Evolutionary conservation across 2,888 invertebrate species (phyloP).

Genomic region (Busseola fusca): DNA sequence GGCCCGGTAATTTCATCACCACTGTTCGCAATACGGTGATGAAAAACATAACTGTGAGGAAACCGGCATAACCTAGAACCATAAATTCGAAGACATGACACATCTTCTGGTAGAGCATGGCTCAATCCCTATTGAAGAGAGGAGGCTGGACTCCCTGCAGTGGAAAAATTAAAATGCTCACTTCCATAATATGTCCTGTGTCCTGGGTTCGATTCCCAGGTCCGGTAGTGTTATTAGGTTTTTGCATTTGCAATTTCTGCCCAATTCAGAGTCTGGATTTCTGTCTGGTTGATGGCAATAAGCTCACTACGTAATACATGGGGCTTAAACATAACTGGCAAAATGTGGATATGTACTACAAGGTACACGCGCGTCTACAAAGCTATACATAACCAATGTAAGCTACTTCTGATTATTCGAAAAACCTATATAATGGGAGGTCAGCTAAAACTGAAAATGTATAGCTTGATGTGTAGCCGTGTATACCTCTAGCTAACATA

Average conservation of each 20-base stretch:
- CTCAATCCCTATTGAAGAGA: background rate
- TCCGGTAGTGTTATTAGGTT: background rate
- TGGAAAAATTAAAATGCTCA: background rate
- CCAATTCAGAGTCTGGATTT: background rate
- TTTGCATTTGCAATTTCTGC: background rate
- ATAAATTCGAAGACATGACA: too few species aligned
- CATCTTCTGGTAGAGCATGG: background rate
- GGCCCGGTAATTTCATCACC: too few species aligned
- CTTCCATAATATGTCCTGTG: too few species aligned
- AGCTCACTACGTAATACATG: background rate
- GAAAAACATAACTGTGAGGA: too few species aligned
- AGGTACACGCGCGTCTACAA: too few species aligned
- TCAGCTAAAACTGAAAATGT: too few species aligned
- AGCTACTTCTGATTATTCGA: too few species aligned
- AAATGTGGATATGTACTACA: background rate
- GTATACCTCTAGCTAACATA: background rate
- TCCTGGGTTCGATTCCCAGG: background rate
- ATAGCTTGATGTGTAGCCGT: too few species aligned
- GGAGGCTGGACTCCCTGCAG: background rate
- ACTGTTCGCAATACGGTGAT: too few species aligned
- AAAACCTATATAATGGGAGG: too few species aligned
- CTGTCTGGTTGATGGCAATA: background rate
- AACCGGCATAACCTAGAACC: too few species aligned
- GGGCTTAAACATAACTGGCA: background rate
- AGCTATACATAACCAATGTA: too few species aligned